A percentile compares a stretch with the other conserved stretches of the same genome.
phyloP scores from a whole-genome alignment of 2,113 vertebrate species.

The Macrotus californicus region DNA sequence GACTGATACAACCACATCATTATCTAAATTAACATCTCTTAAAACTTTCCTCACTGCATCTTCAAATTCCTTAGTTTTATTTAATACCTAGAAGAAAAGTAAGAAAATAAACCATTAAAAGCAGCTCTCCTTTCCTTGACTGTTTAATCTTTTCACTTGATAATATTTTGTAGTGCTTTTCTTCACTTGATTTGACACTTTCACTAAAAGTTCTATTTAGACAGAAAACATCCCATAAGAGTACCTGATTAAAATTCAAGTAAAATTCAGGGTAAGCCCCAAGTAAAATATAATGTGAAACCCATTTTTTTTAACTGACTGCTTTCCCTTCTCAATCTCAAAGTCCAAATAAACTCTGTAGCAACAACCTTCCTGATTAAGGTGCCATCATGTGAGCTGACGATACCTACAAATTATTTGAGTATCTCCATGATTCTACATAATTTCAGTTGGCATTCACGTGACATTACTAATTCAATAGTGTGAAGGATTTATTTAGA shows the following conservation, averaged over 20 bases:
- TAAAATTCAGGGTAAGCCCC: neutral
- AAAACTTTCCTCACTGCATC: slow-evolving; percentile 94
- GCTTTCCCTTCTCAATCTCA: neutral
- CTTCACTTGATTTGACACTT: neutral
- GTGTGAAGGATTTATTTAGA: slow-evolving; percentile 29
- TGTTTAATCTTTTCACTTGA: neutral
- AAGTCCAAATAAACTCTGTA: neutral
- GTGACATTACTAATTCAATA: neutral
- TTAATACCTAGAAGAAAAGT: slow-evolving; percentile 88
- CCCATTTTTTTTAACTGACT: neutral
- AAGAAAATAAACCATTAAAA: slow-evolving; percentile 7
- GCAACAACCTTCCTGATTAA: neutral
- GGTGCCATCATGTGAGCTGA: neutral
- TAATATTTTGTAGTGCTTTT: neutral
- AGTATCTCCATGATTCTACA: neutral
- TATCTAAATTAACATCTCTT: slow-evolving; percentile 95
- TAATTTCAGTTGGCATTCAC: neutral
- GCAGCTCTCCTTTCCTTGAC: neutral
- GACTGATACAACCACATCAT: slow-evolving; percentile 97
- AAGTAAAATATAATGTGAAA: neutral
- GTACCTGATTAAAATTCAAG: neutral
- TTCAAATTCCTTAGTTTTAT: slow-evolving; percentile 97
- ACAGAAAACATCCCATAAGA: neutral
- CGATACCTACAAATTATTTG: neutral
- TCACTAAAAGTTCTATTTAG: slow-evolving; percentile 29